Evolutionary conservation across 1,140 invertebrate species (phyloP).

Genomic region (Aphaenogaster ashmeadi): DNA sequence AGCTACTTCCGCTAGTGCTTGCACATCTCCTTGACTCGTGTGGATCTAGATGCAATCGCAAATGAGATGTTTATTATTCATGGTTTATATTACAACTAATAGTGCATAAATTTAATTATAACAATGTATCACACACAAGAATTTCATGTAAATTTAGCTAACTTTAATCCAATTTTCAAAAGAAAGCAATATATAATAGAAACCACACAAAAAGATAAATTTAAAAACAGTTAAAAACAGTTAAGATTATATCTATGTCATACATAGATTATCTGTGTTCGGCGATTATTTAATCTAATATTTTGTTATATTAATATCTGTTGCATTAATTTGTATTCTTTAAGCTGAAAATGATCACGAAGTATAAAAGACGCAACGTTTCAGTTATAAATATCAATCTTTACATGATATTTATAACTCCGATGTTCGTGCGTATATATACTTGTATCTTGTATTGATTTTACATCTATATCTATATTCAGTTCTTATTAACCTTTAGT

Average conservation of each 20-base stretch:
- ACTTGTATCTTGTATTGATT: constrained; percentile 15
- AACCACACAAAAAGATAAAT: not conserved
- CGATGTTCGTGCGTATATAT: not conserved
- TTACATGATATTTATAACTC: constrained; percentile 5
- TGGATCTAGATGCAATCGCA: constrained; percentile 89
- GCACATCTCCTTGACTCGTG: constrained; percentile 92
- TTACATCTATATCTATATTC: not conserved
- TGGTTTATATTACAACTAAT: not conserved
- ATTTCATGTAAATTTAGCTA: not conserved
- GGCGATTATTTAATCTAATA: not conserved
- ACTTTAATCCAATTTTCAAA: not conserved
- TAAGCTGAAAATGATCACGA: not conserved
- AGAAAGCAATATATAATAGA: not conserved
- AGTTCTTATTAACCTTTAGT: not conserved
- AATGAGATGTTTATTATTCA: constrained; percentile 11
- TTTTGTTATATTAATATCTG: not conserved
- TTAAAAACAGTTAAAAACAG: not conserved
- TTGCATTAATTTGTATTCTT: not conserved
- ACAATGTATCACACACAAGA: not conserved
- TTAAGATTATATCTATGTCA: constrained; percentile 1
- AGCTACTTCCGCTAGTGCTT: constrained; percentile 92
- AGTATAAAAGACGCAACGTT: not conserved
- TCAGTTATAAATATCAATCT: not conserved
- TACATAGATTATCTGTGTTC: not conserved
- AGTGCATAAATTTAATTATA: not conserved